Percentiles rank a stretch among this genome's conserved stretches.
Conservation (phyloP, 2,888 invertebrate genomes). For the Mechanitis messenoides region DNA sequence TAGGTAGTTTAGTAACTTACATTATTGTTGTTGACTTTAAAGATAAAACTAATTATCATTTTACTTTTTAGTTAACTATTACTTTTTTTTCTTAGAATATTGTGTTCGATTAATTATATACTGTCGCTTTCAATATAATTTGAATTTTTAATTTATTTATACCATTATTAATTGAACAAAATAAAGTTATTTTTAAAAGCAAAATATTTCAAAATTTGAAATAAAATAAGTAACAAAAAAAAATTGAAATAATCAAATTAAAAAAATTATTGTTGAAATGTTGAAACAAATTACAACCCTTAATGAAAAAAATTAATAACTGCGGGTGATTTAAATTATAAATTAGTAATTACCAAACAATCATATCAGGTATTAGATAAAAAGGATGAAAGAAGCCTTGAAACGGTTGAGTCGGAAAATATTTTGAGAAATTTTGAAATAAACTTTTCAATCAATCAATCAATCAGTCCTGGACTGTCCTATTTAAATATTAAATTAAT, state of each 20-base stretch:
- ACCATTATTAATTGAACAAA: too few species aligned
- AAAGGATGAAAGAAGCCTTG: constrained; percentile 15
- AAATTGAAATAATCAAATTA: too few species aligned
- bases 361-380: neutral
- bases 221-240: too few species aligned
- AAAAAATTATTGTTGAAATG: neutral
- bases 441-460: constrained; percentile 54
- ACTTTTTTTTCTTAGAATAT: too few species aligned
- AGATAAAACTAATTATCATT: neutral
- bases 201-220: too few species aligned
- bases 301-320: neutral
- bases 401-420: constrained; percentile 45
- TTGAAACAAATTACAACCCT: neutral
- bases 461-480: constrained; percentile 33
- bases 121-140: too few species aligned
- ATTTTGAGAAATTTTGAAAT: constrained; percentile 65
- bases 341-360: constrained; percentile 7
- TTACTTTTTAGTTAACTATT: too few species aligned
- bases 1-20: constrained; percentile 13
- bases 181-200: too few species aligned
- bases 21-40: neutral
- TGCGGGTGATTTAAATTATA: neutral
- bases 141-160: too few species aligned
- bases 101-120: too few species aligned
- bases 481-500: too few species aligned